Evolutionary conservation across 2,888 invertebrate species (phyloP), one percentile per base, ranked within the genome.

Genomic region (Leptinotarsa haldemani): DNA sequence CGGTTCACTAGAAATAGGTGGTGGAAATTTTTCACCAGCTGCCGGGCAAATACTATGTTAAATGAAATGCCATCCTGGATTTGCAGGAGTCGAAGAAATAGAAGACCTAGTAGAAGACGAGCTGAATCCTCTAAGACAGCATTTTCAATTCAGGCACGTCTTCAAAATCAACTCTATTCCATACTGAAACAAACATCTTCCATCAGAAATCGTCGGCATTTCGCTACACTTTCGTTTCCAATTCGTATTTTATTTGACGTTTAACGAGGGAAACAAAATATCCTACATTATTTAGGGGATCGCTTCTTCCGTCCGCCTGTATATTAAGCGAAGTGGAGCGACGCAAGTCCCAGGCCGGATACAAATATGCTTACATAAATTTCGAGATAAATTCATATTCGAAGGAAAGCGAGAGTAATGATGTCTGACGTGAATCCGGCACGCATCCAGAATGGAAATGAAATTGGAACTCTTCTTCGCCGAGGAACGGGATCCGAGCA

Each of bases 361-460:
- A 40, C 40, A 61, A 61, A 61, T 61, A 61, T 61, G 61, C 61
- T 61, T 40, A 61, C 30, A 61, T 61, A 61, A 61, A 61, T 61
- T 61, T 40, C 61, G 61, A 40, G 61, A 61, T 61, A 61, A 61
- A 61, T 61, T 61, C 61, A 61, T 64, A 70, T 70, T 48, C 63
- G 63, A 50, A n/a, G 70, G 61, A 70, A 64, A 64, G 64, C 20
- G 63, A 70, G 53, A 46, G 47, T 65, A 65, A 65, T 65, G 65
- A 30, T 53, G 56, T 56, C 70, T 56, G 56, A 65, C 70, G 58
- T 65, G 56, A 65, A 65, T 5, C 56, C 46, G 40, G 30, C 56
- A 65, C 65, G 70, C 70, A 58, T 56, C 20, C 2, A 16, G 70
- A 65, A 58, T 58, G 56, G 56, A 22, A 65, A 70, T 70, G 56